A percentile compares a stretch with the other conserved stretches of the same genome.
Conservation (phyloP, 1,140 invertebrate genomes). For the Drosophila bifasciata region DNA sequence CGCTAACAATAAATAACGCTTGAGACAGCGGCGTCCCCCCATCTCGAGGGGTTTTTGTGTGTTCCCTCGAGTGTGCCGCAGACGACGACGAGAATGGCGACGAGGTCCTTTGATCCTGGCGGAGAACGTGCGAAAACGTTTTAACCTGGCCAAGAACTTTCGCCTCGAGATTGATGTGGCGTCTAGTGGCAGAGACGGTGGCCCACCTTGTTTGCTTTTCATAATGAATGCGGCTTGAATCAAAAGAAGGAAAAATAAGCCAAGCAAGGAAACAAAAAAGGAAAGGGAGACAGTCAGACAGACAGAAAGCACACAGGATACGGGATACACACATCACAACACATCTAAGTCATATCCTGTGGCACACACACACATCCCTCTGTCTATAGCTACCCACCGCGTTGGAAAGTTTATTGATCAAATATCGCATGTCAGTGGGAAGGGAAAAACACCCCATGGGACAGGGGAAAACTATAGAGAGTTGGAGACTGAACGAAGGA, state of each 20-base stretch:
- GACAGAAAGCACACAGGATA: constrained; percentile 41
- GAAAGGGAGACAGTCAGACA: constrained; percentile 10
- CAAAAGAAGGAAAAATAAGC: constrained; percentile 59
- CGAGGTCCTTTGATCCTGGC: constrained; percentile 65
- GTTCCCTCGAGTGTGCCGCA: constrained; percentile 59
- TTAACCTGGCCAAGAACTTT: constrained; percentile 29
- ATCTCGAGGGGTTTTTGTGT: constrained; percentile 70
- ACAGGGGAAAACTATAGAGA: constrained; percentile 11
- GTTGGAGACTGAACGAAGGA: constrained; percentile 9
- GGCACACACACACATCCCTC: neutral
- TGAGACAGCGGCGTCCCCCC: constrained; percentile 55
- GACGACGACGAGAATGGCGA: constrained; percentile 19
- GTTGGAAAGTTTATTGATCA: constrained; percentile 69
- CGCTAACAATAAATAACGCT: constrained; percentile 81
- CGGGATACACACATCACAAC: constrained; percentile 54
- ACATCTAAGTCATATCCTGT: constrained; percentile 15
- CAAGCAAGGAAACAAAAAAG: constrained; percentile 5
- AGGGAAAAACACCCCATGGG: constrained; percentile 15
- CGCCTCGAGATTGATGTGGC: constrained; percentile 62
- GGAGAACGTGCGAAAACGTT: constrained; percentile 74
- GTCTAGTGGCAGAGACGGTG: constrained; percentile 24
- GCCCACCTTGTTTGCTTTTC: constrained; percentile 74
- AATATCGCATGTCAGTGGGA: constrained; percentile 78
- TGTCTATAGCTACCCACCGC: constrained; percentile 8
- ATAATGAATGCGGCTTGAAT: constrained; percentile 76